Evolutionary conservation across 2,797 vertebrate genomes (phyloP).

Genomic region (Vespertilio murinus): DNA sequence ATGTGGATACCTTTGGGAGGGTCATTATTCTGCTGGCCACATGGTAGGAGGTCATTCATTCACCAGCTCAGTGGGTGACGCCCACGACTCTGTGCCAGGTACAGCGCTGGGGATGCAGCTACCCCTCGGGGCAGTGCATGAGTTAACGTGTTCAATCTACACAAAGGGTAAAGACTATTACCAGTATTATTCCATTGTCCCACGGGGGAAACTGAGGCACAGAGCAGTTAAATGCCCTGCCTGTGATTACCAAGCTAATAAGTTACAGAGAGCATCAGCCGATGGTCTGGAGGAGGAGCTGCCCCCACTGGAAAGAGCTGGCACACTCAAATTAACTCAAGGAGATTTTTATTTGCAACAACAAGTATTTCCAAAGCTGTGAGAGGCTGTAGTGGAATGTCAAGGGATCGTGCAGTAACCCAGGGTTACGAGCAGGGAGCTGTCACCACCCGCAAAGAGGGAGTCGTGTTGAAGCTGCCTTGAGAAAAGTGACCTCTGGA

Average conservation of each 20-base stretch:
- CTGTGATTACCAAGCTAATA: neutral
- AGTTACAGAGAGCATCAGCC: neutral
- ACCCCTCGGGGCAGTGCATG: neutral
- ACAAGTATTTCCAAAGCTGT: neutral
- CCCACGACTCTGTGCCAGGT: neutral
- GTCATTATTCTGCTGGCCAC: neutral
- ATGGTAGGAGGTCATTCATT: neutral
- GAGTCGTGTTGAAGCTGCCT: neutral
- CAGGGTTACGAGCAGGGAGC: neutral
- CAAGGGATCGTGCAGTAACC: neutral
- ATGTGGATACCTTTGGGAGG: neutral
- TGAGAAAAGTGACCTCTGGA: neutral
- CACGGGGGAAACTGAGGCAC: neutral
- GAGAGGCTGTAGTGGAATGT: neutral
- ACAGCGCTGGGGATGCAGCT: fast-evolving
- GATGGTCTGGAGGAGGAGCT: too few species aligned
- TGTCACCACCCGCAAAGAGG: neutral
- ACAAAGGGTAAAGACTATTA: neutral
- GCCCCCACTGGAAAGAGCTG: neutral
- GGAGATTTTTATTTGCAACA: neutral
- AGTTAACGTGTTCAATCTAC: neutral
- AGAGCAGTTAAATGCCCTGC: neutral
- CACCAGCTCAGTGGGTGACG: neutral
- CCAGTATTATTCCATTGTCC: neutral
- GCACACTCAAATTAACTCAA: neutral